Evolutionary conservation across 1,140 invertebrate genomes (phyloP), one percentile per base, ranked within the genome.

Genomic region (Ctenoplectra terminalis): DNA sequence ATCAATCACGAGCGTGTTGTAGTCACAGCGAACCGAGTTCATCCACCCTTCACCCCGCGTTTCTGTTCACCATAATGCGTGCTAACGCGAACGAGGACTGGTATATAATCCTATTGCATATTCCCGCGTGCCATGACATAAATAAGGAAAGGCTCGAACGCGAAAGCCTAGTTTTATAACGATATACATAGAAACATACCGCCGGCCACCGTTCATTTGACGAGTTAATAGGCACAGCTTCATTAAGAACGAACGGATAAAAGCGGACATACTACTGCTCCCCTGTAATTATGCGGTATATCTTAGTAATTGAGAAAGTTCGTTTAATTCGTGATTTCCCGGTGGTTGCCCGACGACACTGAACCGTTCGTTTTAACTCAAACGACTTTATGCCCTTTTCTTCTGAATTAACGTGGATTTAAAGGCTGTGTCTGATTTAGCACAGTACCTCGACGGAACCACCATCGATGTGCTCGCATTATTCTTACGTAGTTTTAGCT

Each of bases 1-100:
- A 92, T 92, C 90, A 90, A 92, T 92, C 91, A 92, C 85, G 66
- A 71, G 77, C 63, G 70, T 69, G 54, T 52, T 70, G 58, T 40
- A 69, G 60, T 85, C 73, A 43, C 26, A 3, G 34, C 31, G 26
- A 58, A 29, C 52, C 31, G 2, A 37, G 17, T 46, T 61, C 61
- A 46, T n/a, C 63, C n/a, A 31, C n/a, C 26, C 52, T 23, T 40
- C 2, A 20, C 29, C 37, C 23, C 31, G 31, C 13, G 26, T 40
- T 58, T 52, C 23, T 40, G 29, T 17, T 26, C 11, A 1, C n/a
- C 17, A 23, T 34, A 73, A 83, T 46, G 69, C 54, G 69, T 80
- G 34, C 37, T 1, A 71, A 54, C 31, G 26, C 23, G 34, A 60
- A 61, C n/a, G 50, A n/a, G 13, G 31, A 23, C 17, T 48, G 34